A percentile compares a stretch with the other conserved stretches of the same genome.
These are phyloP conservation scores for Motacilla alba DNA, from an alignment of 2,113 vertebrate genomes.

Conservation along the genomic window DNA sequence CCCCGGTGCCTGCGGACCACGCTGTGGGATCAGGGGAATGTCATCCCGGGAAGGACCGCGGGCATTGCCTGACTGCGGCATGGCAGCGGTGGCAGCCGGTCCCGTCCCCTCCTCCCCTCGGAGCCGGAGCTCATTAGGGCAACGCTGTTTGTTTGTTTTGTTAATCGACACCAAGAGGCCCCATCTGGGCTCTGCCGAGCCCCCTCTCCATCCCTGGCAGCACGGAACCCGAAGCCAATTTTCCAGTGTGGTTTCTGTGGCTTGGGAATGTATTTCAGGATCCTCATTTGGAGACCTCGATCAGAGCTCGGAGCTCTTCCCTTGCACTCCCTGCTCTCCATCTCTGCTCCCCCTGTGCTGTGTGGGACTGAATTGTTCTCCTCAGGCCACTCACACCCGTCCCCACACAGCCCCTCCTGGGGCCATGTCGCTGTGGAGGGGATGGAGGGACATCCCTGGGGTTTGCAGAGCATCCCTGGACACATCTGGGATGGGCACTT, in stretches of 20 bases:
- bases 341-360: rapidly evolving
- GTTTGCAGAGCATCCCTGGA: background rate
- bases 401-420: background rate
- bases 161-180: constrained; percentile 45
- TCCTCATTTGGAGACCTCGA: background rate
- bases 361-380: rapidly evolving
- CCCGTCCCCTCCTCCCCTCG: background rate
- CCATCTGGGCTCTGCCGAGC: background rate
- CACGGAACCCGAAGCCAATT: background rate
- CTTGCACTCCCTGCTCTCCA: background rate
- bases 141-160: constrained; percentile 56
- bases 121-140: constrained; percentile 50
- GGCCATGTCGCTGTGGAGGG: rapidly evolving
- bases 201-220: background rate
- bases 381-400: rapidly evolving
- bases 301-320: background rate
- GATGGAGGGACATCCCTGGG: rapidly evolving
- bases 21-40: background rate
- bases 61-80: background rate
- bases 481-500: background rate
- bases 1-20: rapidly evolving
- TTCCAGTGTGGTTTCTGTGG: constrained; percentile 50
- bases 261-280: constrained; percentile 16
- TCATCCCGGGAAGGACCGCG: rapidly evolving
- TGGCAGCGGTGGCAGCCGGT: background rate